phyloP scores from a whole-genome alignment of 1,140 invertebrate species.

The Orchestia grillus region DNA sequence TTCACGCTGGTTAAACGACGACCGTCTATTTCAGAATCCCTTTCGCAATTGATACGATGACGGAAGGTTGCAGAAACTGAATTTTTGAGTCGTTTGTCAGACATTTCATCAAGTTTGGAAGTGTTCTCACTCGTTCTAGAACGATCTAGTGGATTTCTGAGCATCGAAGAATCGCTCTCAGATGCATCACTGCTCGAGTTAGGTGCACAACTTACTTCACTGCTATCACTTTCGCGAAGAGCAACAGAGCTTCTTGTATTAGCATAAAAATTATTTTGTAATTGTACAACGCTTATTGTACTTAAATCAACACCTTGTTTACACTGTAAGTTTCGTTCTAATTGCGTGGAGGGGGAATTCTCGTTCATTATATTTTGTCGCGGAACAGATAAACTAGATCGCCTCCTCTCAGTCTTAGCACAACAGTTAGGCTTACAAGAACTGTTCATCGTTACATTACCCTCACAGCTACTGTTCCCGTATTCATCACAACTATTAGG shows the following conservation, averaged over 20 bases:
- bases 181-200: slow-evolving; percentile 33
- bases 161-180: not conserved
- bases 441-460: not conserved
- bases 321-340: not conserved
- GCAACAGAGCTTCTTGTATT: not conserved
- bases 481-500: not conserved
- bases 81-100: slow-evolving; percentile 4
- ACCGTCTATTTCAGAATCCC: not conserved
- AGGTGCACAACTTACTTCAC: not conserved
- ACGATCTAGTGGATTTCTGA: not conserved
- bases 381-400: slow-evolving; percentile 5
- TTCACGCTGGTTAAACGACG: not conserved
- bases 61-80: not conserved
- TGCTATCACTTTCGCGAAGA: not conserved
- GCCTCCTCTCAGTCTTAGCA: not conserved
- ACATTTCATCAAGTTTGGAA: not conserved
- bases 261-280: not conserved
- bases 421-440: not conserved
- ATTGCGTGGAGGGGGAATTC: not conserved
- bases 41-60: not conserved
- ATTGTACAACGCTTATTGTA: not conserved
- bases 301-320: not conserved
- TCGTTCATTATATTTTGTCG: not conserved
- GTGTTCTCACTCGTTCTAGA: not conserved
- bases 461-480: not conserved